Percentiles rank a stretch among this genome's conserved stretches.
These are phyloP conservation scores for Lasioglossum oenotherae DNA, from an alignment of 2,888 invertebrate genomes.

Conservation along the genomic window DNA sequence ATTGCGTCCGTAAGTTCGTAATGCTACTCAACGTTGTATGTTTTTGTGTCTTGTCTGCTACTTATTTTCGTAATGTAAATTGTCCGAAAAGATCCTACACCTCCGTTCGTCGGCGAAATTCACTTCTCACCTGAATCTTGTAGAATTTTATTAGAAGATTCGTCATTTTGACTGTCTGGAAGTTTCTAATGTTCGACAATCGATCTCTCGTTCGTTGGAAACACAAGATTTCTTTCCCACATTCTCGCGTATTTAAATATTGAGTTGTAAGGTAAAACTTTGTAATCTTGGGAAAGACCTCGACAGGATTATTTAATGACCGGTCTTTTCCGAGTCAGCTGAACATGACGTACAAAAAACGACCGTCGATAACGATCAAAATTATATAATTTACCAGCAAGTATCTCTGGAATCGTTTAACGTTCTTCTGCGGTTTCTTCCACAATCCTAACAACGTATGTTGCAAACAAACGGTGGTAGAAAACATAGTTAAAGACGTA, in stretches of 20 bases:
- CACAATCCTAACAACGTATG: not conserved
- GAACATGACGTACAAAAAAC: not conserved
- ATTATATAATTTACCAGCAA: slow-evolving; percentile 1
- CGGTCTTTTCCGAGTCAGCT: not conserved
- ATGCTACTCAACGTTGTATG: not conserved
- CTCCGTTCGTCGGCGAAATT: not conserved
- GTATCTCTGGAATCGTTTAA: not conserved
- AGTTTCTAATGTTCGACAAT: not conserved
- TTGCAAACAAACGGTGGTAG: not conserved
- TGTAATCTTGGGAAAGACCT: slow-evolving; percentile 1
- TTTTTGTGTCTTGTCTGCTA: not conserved
- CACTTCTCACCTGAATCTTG: not conserved
- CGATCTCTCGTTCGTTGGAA: not conserved
- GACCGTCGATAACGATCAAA: not conserved
- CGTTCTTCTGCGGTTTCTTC: not conserved
- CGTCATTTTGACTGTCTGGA: not conserved
- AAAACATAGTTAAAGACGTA: not conserved
- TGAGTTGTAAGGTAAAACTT: not conserved
- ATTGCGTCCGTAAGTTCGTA: not conserved
- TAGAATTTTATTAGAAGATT: not conserved
- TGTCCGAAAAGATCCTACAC: not conserved
- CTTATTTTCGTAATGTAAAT: too few species aligned
- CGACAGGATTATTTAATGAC: not conserved
- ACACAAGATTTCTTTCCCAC: not conserved
- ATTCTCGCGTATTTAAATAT: not conserved